Conservation (phyloP, 1,140 invertebrate genomes). For the Dysdera silvatica region DNA sequence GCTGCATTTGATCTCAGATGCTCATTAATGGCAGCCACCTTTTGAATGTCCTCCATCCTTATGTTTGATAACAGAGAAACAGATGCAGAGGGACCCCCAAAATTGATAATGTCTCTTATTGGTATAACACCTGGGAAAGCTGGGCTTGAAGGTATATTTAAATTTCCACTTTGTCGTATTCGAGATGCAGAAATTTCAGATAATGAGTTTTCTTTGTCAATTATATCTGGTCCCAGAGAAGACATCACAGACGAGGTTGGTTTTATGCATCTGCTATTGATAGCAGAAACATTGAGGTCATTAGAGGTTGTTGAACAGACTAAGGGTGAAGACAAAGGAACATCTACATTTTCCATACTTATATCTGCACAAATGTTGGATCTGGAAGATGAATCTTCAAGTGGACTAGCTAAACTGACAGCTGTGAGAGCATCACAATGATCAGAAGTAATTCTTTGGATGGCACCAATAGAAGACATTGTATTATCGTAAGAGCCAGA, state of each 20-base stretch:
- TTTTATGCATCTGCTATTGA: conserved; percentile 20
- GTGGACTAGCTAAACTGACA: conserved; percentile 22
- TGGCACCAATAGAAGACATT: conserved; percentile 17
- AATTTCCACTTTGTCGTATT: background rate
- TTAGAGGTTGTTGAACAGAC: conserved; percentile 19
- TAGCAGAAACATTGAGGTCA: conserved; percentile 5
- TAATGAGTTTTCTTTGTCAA: conserved; percentile 16
- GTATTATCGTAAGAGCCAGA: conserved; percentile 15
- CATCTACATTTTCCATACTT: conserved; percentile 25
- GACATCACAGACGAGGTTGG: conserved; percentile 27
- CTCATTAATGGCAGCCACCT: conserved; percentile 23
- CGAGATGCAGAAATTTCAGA: conserved; percentile 17
- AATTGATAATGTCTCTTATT: conserved; percentile 18
- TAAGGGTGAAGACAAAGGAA: conserved; percentile 23
- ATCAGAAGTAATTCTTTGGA: conserved; percentile 11
- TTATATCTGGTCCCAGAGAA: conserved; percentile 25
- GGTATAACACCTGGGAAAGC: conserved; percentile 13
- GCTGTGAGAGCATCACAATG: conserved; percentile 12
- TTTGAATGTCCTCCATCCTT: conserved; percentile 22
- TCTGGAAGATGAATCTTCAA: conserved; percentile 14
- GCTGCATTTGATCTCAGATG: conserved; percentile 5
- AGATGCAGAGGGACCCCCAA: conserved; percentile 7
- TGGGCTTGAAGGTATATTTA: conserved; percentile 3
- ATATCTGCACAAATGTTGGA: conserved; percentile 18
- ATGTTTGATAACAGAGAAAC: conserved; percentile 8